Evolutionary conservation across 2,888 invertebrate genomes (phyloP).

Genomic region (Phymatocera aterrima): DNA sequence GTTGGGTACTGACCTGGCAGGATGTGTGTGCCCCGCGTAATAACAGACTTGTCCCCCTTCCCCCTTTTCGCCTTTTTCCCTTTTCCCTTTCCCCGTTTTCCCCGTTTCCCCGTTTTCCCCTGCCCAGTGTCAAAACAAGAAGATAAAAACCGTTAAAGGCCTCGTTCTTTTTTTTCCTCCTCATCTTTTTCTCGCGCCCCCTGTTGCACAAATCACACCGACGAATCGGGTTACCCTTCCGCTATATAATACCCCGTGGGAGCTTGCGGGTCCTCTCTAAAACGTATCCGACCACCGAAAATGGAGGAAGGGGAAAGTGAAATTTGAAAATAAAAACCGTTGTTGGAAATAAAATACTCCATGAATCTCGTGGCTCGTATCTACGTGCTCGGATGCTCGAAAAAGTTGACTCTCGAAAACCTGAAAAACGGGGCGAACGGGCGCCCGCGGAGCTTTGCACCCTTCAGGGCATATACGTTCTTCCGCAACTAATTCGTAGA

Average conservation of each 20-base stretch:
- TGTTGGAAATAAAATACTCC: not conserved
- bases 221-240: not conserved
- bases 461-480: too few species aligned
- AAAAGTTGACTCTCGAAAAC: too few species aligned
- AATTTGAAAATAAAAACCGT: not conserved
- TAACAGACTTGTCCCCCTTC: not conserved
- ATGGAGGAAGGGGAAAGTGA: not conserved
- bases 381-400: too few species aligned
- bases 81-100: not conserved
- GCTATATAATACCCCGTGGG: not conserved
- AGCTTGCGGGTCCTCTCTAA: not conserved
- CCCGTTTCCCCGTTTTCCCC: not conserved
- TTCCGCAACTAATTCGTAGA: too few species aligned
- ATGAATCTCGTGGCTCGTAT: too few species aligned
- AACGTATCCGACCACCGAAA: not conserved
- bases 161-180: not conserved
- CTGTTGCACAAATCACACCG: slow-evolving; percentile 7
- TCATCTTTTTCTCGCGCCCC: too few species aligned
- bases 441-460: too few species aligned
- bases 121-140: not conserved
- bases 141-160: slow-evolving; percentile 12
- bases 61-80: not conserved
- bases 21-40: slow-evolving; percentile 25
- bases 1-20: slow-evolving; percentile 8
- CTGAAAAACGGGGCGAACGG: too few species aligned